Evolutionary conservation across 2,113 vertebrate genomes (phyloP).

Genomic region (Eulacestoma nigropectus): DNA sequence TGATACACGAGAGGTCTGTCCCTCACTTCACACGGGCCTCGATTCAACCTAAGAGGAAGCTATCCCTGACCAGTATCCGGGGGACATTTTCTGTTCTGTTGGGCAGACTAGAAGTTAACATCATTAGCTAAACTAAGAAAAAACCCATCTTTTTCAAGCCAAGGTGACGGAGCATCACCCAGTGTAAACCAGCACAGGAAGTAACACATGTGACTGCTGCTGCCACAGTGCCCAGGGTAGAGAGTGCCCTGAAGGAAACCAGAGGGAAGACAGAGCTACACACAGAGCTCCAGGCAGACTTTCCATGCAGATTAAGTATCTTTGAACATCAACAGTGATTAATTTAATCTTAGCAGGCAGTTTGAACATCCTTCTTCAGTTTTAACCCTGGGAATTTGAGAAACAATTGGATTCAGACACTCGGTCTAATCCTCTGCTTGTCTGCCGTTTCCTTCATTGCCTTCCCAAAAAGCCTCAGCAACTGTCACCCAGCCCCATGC

Average conservation of each 20-base stretch:
- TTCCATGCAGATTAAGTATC: not conserved
- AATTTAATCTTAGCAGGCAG: not conserved
- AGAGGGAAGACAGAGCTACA: not conserved
- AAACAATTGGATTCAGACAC: not conserved
- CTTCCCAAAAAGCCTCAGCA: not conserved
- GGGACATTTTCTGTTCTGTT: not conserved
- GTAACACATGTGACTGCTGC: fast-evolving
- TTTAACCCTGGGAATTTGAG: not conserved
- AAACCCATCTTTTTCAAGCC: fast-evolving
- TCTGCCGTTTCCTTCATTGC: not conserved
- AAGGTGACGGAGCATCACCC: not conserved
- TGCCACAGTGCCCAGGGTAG: fast-evolving
- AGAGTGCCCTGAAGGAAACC: not conserved
- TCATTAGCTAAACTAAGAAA: not conserved
- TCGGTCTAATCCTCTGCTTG: fast-evolving
- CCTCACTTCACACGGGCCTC: fast-evolving
- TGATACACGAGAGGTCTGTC: not conserved
- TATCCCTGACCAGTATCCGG: not conserved
- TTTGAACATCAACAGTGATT: not conserved
- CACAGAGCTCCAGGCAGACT: not conserved
- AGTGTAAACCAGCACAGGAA: not conserved
- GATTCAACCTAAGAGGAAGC: not conserved
- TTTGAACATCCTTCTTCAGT: not conserved
- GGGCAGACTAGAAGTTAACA: not conserved
- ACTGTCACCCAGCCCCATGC: fast-evolving